Percentiles rank a stretch among this genome's conserved stretches.
Conservation (phyloP, 2,797 vertebrate species). For the Enteromius mattozi region DNA sequence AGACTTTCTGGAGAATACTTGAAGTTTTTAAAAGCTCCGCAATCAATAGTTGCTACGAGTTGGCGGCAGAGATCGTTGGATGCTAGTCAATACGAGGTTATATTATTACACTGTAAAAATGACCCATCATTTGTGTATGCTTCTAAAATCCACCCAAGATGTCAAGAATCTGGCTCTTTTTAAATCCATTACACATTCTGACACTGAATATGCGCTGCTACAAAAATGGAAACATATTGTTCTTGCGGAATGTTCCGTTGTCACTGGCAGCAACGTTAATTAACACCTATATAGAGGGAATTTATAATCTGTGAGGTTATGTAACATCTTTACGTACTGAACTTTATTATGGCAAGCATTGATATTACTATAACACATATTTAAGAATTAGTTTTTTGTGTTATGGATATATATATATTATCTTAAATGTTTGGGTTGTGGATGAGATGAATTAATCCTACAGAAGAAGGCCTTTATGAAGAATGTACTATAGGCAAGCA, state of each 20-base stretch:
- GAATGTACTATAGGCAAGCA: neutral
- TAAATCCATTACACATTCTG: conserved; percentile 38
- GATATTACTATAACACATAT: neutral
- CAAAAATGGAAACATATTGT: conserved; percentile 47
- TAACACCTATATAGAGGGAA: conserved; percentile 62
- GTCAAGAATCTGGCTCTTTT: conserved; percentile 24
- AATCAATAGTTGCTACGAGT: conserved; percentile 52
- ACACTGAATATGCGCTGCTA: conserved; percentile 40
- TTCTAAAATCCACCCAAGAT: conserved; percentile 28
- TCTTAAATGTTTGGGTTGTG: neutral
- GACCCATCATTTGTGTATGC: conserved; percentile 19
- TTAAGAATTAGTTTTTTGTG: neutral
- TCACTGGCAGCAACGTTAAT: conserved; percentile 67
- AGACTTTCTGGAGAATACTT: conserved; percentile 38
- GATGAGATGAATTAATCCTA: neutral
- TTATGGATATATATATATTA: no score
- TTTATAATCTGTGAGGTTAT: conserved; percentile 60
- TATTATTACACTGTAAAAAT: conserved; percentile 38
- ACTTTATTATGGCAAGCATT: neutral
- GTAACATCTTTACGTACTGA: conserved; percentile 69
- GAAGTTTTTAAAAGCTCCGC: conserved; percentile 47
- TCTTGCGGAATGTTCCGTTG: conserved; percentile 63
- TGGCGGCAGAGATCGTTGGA: conserved; percentile 42
- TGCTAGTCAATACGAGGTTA: conserved; percentile 51
- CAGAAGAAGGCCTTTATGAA: neutral